Conservation (phyloP, 2,113 vertebrate species). For the Semicossyphus pulcher region DNA sequence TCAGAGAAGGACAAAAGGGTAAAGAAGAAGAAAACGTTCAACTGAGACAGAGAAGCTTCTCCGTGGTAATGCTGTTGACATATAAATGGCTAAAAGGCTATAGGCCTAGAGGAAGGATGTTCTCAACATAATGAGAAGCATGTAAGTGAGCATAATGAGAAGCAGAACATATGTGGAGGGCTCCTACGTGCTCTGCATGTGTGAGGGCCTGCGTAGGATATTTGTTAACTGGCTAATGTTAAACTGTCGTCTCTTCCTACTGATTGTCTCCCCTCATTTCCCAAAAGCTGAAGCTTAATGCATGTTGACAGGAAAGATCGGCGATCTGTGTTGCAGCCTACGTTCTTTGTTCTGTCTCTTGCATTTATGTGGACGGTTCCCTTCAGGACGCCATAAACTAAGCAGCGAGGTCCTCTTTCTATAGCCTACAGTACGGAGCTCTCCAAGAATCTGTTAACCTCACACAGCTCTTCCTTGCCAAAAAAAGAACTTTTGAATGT, state of each 20-base stretch:
- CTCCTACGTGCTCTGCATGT: conserved; percentile 61
- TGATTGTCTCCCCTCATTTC: conserved; percentile 14
- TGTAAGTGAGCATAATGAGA: conserved; percentile 68
- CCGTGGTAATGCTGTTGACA: conserved; percentile 74
- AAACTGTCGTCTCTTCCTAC: background rate
- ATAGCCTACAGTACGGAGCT: conserved; percentile 57
- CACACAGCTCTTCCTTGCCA: conserved; percentile 68
- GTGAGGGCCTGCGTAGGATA: conserved; percentile 6
- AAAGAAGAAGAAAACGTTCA: conserved; percentile 37
- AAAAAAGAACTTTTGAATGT: conserved; percentile 57
- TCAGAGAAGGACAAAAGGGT: conserved; percentile 41
- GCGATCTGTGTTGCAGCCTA: background rate
- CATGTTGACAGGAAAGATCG: conserved; percentile 11
- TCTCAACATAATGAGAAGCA: conserved; percentile 65
- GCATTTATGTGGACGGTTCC: conserved; percentile 31
- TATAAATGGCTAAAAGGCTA: conserved; percentile 66
- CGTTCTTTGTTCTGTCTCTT: conserved; percentile 37
- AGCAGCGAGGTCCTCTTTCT: conserved; percentile 61
- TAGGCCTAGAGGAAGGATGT: conserved; percentile 56
- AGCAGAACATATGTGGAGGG: conserved; percentile 67
- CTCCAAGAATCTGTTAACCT: conserved; percentile 61
- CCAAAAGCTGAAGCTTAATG: conserved; percentile 9
- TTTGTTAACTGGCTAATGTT: conserved; percentile 33
- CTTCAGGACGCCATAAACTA: conserved; percentile 55
- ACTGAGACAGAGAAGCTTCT: conserved; percentile 55